These are phyloP conservation scores for Epistrophe eligans DNA, from an alignment of 2,888 invertebrate genomes.

Conservation along the genomic window DNA sequence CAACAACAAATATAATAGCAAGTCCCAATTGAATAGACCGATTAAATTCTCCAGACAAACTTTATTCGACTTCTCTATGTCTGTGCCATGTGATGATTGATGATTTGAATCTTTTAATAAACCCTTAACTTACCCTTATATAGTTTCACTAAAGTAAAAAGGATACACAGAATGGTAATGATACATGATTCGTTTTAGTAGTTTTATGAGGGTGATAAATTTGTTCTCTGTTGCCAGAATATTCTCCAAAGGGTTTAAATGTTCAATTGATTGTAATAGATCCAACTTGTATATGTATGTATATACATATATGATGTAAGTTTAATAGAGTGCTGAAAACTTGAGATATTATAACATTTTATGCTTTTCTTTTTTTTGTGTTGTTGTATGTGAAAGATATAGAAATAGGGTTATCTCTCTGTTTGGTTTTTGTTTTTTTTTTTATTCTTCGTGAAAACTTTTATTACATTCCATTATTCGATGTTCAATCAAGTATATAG, in stretches of 20 bases:
- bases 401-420: background rate
- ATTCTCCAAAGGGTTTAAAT: slow-evolving; percentile 63
- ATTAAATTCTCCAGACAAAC: background rate
- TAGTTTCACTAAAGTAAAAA: slow-evolving; percentile 10
- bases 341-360: slow-evolving; percentile 67
- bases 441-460: background rate
- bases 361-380: slow-evolving; percentile 25
- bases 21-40: background rate
- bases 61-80: background rate
- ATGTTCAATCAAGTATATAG: slow-evolving; percentile 12
- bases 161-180: slow-evolving; percentile 27
- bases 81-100: background rate
- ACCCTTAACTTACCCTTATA: background rate
- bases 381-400: background rate
- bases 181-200: slow-evolving; percentile 67
- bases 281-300: slow-evolving; percentile 62
- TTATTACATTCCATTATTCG: slow-evolving; percentile 35
- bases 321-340: slow-evolving; percentile 74
- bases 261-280: slow-evolving; percentile 76
- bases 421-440: background rate
- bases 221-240: background rate
- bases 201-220: slow-evolving; percentile 75
- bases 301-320: slow-evolving; percentile 44
- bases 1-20: background rate
- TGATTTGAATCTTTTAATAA: background rate